Evolutionary conservation across 2,888 invertebrate species (phyloP), one percentile per base, ranked within the genome.

Genomic region (Caenorhabditis doughertyi): DNA sequence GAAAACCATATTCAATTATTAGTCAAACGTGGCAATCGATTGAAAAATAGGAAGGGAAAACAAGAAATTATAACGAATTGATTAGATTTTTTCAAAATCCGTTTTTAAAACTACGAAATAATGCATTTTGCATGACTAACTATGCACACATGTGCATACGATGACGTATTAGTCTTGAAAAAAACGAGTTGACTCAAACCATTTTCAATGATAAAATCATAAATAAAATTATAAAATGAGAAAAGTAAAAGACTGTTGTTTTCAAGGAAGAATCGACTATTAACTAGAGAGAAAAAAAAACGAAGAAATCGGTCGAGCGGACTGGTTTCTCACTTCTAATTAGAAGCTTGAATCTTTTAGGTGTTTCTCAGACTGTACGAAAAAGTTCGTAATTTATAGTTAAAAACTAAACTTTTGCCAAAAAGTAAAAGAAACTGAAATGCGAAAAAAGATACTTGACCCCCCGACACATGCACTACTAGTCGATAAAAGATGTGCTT

Each of bases 261-360:
- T 58, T 65, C 47, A 8, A 55, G 13, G 29, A 42, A 29, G 47
- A 29, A 58, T 29, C 13, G 35, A 16, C 49, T 11, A 35, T 42
- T 56, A 32, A 7, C n/a, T n/a, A n/a, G 13, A 49, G 39, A 51
- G 35, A 32, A 55, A 56, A 35, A 25, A n/a, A 32, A 35, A 27
- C 2, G 42, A 42, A 60, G 13, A 11, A 67, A 39, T 23, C 16
- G n/a, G 23, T 27, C 42, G 29, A 60, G 73, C 56, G 29, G 65
- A 76, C 77, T 68, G 51, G 60, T 68, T 77, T 68, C 62, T 67
- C 67, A 51, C 49, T 35, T 55, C 47, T 76, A 76, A 76, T 76
- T 67, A 67, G 27, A 76, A 56, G 27, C 53, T 23, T 29, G 32
- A 23, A 58, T 62, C n/a, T 16, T 49, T 27, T n/a, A 56, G 25